Conservation (phyloP, 2,888 invertebrate genomes). For the Pyrochroa serraticornis region DNA sequence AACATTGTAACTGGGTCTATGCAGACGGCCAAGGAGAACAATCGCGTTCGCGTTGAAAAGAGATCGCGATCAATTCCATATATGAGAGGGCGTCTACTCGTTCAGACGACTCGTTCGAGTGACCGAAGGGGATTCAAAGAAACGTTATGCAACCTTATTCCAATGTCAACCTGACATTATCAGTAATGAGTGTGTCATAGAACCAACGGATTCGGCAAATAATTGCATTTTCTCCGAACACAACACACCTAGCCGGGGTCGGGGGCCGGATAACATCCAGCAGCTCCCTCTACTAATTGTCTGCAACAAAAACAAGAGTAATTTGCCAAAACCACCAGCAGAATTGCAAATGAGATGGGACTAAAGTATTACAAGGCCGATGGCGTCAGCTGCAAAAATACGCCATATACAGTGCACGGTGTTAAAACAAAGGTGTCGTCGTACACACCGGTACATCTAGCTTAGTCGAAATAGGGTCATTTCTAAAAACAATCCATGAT, state of each 20-base stretch:
- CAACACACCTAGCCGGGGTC: too few relatives aligned
- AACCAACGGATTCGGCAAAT: background rate
- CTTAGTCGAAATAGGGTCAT: background rate
- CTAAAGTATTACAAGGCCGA: slow-evolving; percentile 40
- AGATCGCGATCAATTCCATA: slow-evolving; percentile 32
- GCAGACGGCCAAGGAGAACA: slow-evolving; percentile 32
- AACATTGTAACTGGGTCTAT: slow-evolving; percentile 34
- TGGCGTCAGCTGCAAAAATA: slow-evolving; percentile 34
- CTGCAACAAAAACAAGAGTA: too few relatives aligned
- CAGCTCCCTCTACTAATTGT: too few relatives aligned
- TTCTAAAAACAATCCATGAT: too few relatives aligned
- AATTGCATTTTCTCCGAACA: background rate
- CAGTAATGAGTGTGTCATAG: background rate
- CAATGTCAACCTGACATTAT: slow-evolving; percentile 16
- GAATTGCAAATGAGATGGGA: slow-evolving; percentile 17
- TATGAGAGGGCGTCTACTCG: slow-evolving; percentile 27
- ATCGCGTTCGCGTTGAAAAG: slow-evolving; percentile 27
- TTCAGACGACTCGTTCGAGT: slow-evolving; percentile 23
- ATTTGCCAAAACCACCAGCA: too few relatives aligned
- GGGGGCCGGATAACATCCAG: too few relatives aligned
- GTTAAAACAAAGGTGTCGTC: slow-evolving; percentile 3
- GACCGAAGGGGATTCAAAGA: slow-evolving; percentile 25
- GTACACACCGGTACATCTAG: background rate
- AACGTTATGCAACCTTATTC: slow-evolving; percentile 27
- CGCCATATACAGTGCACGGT: slow-evolving; percentile 25